Percentiles rank a stretch among this genome's conserved stretches.
Conservation (phyloP, 2,797 vertebrate genomes). For the Denticeps clupeoides region DNA sequence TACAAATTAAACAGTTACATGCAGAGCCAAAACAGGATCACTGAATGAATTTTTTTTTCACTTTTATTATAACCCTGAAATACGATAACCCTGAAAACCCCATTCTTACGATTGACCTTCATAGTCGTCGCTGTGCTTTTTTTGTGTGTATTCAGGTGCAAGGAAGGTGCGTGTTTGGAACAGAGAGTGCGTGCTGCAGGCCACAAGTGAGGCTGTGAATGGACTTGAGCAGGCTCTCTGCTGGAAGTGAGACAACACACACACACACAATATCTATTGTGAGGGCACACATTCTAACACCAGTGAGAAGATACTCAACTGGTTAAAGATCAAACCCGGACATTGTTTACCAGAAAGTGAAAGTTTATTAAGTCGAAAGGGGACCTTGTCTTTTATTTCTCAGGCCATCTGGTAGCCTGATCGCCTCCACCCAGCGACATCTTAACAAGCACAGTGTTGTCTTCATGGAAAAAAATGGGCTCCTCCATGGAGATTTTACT, state of each 20-base stretch:
- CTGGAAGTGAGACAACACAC: constrained; percentile 76
- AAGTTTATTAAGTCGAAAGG: too few species aligned
- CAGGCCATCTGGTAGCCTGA: constrained; percentile 87
- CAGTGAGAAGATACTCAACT: too few species aligned
- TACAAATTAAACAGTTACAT: background rate
- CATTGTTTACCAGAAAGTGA: too few species aligned
- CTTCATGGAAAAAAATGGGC: constrained; percentile 94
- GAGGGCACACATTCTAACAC: too few species aligned
- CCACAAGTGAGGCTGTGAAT: constrained; percentile 78
- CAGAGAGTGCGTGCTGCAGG: constrained; percentile 83
- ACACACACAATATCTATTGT: constrained; percentile 1
- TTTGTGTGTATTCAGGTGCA: constrained; percentile 43
- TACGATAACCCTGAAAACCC: too few species aligned
- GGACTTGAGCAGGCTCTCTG: constrained; percentile 80
- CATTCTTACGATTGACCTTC: too few species aligned
- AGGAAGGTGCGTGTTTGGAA: constrained; percentile 88
- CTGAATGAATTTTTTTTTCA: background rate
- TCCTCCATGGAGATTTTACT: constrained; percentile 88
- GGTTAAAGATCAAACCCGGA: too few species aligned
- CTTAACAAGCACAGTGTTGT: constrained; percentile 85
- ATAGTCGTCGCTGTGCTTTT: too few species aligned
- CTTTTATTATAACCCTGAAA: too few species aligned
- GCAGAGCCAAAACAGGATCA: background rate
- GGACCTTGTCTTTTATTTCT: too few species aligned
- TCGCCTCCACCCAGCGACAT: constrained; percentile 78